Evolutionary conservation across 2,888 invertebrate genomes (phyloP), one percentile per base, ranked within the genome.

Genomic region (Eristalinus aeneus): DNA sequence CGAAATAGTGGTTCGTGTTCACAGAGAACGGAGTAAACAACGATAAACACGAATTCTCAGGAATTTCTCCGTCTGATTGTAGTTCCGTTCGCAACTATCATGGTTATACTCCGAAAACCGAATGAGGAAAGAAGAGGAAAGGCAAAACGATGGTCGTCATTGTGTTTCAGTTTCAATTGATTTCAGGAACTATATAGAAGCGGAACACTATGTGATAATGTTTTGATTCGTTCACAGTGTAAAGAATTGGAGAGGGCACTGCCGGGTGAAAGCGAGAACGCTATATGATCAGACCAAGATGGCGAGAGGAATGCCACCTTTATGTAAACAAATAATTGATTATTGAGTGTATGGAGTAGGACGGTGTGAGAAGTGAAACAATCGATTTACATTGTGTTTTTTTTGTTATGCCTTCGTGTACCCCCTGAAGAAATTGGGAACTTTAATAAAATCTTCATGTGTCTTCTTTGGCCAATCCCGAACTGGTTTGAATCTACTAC

Each of bases 271-370:
- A 34, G 58, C 6, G 69, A 86, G 65, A 22, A 0, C 0, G 56
- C 11, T 12, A 3, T 11, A 56, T n/a, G 31, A 54, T 11, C 8
- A n/a, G 61, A 82, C 11, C 0, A 67, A 68, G 61, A 82, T 31
- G 54, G 22, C 34, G 9, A 69, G 86, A 86, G 86, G 82, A 82
- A 82, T 86, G 86, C 82, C 77, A 86, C 86, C 86, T 86, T 85
- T 86, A 86, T 82, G 86, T 86, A 86, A 86, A 86, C 86, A 82
- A 86, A 82, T 81, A 86, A 86, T 86, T 86, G 77, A 86, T 86
- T 77, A 78, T 69, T 67, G 82, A 78, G 65, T 60, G 61, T 61
- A 54, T 69, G 67, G 31, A 58, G 31, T 74, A 65, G 82, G 60
- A 86, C 73, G n/a, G 54, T 23, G 16, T 78, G 82, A 56, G 5